phyloP scores from a whole-genome alignment of 2,113 vertebrate genomes.

The Phaetusa simplex region DNA sequence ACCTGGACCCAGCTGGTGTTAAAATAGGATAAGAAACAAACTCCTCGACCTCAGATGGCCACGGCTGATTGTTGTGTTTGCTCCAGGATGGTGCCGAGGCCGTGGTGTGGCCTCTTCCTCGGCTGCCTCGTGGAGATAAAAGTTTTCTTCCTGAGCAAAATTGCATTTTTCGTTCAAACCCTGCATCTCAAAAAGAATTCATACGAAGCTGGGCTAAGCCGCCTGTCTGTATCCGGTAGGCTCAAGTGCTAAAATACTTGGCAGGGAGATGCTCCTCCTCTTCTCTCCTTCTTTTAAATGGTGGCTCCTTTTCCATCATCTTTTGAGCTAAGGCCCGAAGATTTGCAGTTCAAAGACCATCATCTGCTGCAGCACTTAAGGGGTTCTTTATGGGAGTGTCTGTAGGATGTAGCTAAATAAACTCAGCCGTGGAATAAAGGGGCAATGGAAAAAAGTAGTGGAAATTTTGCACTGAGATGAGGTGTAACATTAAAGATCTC shows the following conservation, averaged over 20 bases:
- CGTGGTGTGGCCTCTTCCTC: neutral
- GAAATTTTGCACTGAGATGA: neutral
- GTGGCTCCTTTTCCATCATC: neutral
- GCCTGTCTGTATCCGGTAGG: rapidly evolving
- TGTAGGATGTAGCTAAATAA: neutral
- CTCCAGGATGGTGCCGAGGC: neutral
- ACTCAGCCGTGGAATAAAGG: neutral
- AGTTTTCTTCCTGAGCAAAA: neutral
- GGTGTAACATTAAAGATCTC: neutral
- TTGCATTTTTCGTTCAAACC: neutral
- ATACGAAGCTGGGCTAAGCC: neutral
- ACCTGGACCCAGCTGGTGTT: neutral
- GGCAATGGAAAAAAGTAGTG: neutral
- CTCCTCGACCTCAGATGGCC: neutral
- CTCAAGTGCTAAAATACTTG: neutral
- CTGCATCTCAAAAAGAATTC: neutral
- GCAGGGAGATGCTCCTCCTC: neutral
- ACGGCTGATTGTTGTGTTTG: neutral
- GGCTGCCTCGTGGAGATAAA: neutral
- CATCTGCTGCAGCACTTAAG: neutral
- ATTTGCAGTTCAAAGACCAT: neutral
- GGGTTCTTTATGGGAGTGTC: neutral
- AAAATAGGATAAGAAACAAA: neutral
- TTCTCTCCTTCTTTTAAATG: neutral
- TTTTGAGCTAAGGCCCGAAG: neutral